These are phyloP conservation scores for Acrocephalus scirpaceus DNA, from an alignment of 2,797 vertebrate species.

Conservation along the genomic window DNA sequence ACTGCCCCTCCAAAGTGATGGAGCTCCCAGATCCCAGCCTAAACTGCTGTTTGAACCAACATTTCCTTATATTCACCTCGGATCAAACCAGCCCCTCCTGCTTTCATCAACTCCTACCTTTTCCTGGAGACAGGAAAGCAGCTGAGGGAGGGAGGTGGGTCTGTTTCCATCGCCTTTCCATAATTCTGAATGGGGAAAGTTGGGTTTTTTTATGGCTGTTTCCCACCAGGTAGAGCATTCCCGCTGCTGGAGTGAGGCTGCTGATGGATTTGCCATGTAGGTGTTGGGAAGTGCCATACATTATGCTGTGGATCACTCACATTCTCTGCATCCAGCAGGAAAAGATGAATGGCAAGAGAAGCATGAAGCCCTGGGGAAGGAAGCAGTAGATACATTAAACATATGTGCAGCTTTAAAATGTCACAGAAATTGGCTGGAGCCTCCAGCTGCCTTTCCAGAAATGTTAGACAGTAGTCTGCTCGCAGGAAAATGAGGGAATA, in stretches of 20 bases:
- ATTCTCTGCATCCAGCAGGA: background rate
- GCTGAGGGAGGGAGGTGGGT: background rate
- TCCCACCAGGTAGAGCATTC: constrained; percentile 14
- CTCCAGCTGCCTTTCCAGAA: constrained; percentile 37
- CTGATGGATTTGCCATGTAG: constrained; percentile 38
- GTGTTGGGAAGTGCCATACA: constrained; percentile 37
- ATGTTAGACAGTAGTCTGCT: constrained; percentile 36
- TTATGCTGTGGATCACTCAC: background rate
- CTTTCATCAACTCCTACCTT: background rate
- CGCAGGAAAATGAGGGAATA: background rate
- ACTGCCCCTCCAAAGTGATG: background rate
- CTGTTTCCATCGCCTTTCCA: background rate
- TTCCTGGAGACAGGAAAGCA: background rate
- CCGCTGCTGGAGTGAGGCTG: background rate
- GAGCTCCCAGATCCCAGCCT: background rate
- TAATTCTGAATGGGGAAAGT: background rate
- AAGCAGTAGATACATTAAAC: constrained; percentile 55
- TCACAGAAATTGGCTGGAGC: constrained; percentile 17
- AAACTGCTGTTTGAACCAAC: background rate
- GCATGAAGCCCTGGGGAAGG: constrained; percentile 31
- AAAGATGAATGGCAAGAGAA: constrained; percentile 55
- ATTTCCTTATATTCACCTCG: background rate
- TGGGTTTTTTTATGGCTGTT: background rate
- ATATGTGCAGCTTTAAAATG: constrained; percentile 54
- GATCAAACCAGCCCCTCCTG: background rate